phyloP scores from a whole-genome alignment of 2,113 vertebrate species.

The Danio rerio region GRCz12tu NC_133179.1:11326001-11326500 shows the following conservation, averaged over 20 bases:
- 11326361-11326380: constrained; percentile 80
- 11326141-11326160: constrained; percentile 91
- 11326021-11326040: constrained; percentile 82
- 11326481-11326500: constrained; percentile 87
- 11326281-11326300: constrained; percentile 78
- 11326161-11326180: constrained; percentile 67
- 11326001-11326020: neutral
- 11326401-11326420: constrained; percentile 91
- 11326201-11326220: neutral
- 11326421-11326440: no score
- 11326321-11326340: constrained; percentile 84
- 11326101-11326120: constrained; percentile 77
- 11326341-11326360: constrained; percentile 91
- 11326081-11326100: constrained; percentile 79
- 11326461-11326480: neutral
- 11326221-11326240: neutral
- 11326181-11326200: neutral
- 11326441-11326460: neutral
- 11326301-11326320: constrained; percentile 89
- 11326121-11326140: constrained; percentile 81
- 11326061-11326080: constrained; percentile 83
- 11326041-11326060: constrained; percentile 86
- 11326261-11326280: constrained; percentile 89
- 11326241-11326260: constrained; percentile 82
- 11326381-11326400: constrained; percentile 92